Conservation (phyloP, 2,888 invertebrate genomes). For the Trissoscelio sp. region DNA sequence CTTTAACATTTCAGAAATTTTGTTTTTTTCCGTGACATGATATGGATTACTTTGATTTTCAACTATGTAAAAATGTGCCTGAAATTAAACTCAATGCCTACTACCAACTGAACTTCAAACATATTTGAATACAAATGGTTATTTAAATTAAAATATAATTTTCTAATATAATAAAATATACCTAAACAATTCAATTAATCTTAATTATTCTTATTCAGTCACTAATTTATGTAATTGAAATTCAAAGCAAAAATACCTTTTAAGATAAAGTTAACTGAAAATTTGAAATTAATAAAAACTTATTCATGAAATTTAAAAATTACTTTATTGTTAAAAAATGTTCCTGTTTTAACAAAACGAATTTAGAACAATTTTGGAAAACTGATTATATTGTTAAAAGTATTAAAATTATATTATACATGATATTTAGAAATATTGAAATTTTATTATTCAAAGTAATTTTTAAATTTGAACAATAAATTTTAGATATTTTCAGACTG, state of each 20-base stretch:
- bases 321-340: too few relatives aligned
- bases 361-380: too few relatives aligned
- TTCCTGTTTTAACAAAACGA: too few relatives aligned
- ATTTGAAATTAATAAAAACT: neutral
- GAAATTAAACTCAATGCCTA: neutral
- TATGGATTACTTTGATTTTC: slow-evolving; percentile 28
- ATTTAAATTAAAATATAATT: neutral
- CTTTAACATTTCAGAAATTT: neutral
- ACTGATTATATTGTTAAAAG: too few relatives aligned
- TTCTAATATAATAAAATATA: neutral
- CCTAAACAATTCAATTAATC: neutral
- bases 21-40: slow-evolving; percentile 29
- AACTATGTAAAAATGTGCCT: slow-evolving; percentile 14
- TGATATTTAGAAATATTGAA: too few relatives aligned
- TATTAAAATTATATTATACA: too few relatives aligned
- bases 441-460: neutral
- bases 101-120: neutral
- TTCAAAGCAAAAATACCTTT: neutral
- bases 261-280: neutral
- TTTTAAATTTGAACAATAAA: neutral
- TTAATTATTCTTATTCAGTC: neutral
- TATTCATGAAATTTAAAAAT: too few relatives aligned
- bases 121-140: neutral
- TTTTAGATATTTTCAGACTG: neutral
- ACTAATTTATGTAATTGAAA: slow-evolving; percentile 16